These are phyloP conservation scores for Dynastes hyllus DNA, from an alignment of 2,888 invertebrate species.

Conservation along the genomic window DNA sequence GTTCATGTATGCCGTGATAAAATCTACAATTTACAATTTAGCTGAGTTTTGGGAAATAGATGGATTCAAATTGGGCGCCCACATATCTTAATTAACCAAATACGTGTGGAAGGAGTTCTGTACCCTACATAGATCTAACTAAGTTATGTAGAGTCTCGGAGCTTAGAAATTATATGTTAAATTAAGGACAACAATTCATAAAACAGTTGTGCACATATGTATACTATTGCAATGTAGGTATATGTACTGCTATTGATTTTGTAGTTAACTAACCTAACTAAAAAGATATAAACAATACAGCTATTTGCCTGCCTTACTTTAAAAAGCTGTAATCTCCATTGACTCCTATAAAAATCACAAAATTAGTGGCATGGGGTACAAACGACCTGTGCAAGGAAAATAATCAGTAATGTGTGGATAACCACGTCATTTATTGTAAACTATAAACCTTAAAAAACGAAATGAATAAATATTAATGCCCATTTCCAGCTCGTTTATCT, in stretches of 20 bases:
- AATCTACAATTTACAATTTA: conserved; percentile 5
- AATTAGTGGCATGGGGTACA: no score
- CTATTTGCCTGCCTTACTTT: not conserved
- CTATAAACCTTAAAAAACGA: no score
- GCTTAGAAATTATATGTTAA: not conserved
- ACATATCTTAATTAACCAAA: conserved; percentile 14
- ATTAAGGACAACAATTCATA: not conserved
- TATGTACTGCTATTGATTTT: not conserved
- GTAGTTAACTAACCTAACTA: not conserved
- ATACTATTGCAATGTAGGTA: not conserved
- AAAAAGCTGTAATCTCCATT: no score
- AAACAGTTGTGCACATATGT: not conserved
- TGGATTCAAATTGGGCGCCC: conserved; percentile 6
- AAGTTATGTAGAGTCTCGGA: not conserved
- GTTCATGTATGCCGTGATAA: not conserved
- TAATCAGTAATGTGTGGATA: no score
- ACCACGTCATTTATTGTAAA: no score
- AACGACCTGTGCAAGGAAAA: no score
- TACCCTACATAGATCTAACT: conserved; percentile 2
- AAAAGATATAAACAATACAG: not conserved
- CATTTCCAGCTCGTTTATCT: no score
- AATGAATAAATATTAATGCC: no score
- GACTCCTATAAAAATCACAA: no score
- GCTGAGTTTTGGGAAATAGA: not conserved
- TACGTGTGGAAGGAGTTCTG: not conserved